Evolutionary conservation across 2,888 invertebrate genomes (phyloP), one percentile per base, ranked within the genome.

Genomic region (Nomada hirtipes): DNA sequence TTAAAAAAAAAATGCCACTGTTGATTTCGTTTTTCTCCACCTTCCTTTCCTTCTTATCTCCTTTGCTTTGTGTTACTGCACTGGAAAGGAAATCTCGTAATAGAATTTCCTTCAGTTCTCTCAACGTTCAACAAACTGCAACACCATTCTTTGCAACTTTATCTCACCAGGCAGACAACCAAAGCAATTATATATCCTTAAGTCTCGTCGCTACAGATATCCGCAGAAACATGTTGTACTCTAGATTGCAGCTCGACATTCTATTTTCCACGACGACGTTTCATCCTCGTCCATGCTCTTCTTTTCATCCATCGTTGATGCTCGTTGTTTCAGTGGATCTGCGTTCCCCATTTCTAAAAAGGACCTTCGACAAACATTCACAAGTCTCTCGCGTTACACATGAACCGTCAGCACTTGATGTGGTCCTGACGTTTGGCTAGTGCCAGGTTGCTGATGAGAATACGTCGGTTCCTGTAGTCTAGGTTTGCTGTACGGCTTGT

Each of bases 351-450:
- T 10, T 0, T 18, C 20, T 52, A 47, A 61, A 2, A 20, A 53
- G 36, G 53, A 75, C 20, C 29, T 20, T n/a, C n/a, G 20, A 50
- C 64, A 15, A 57, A 36, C 15, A 50, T 63, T 63, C 68, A 55
- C 20, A 57, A 23, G 53, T 52, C 52, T 44, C 7, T 57, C 42
- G 15, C 42, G 15, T 81, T 91, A 94, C 76, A 94, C 93, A 83
- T 93, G 93, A 76, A 94, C 94, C 71, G 94, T 94, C 65, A 94
- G 89, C 83, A 94, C 92, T 87, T 93, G 93, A 83, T 93, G 93
- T 11, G 92, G 91, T 64, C 88, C 89, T 20, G 91, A 82, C 65
- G 89, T 89, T 59, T 93, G 93, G 87, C 93, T 93, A 42, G 93
- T 92, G 29, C 93, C 92, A 4, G 92, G 91, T 63, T 92, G 92